These are phyloP conservation scores for Lepus americanus DNA, from an alignment of 2,113 vertebrate genomes.

Conservation along the genomic window DNA sequence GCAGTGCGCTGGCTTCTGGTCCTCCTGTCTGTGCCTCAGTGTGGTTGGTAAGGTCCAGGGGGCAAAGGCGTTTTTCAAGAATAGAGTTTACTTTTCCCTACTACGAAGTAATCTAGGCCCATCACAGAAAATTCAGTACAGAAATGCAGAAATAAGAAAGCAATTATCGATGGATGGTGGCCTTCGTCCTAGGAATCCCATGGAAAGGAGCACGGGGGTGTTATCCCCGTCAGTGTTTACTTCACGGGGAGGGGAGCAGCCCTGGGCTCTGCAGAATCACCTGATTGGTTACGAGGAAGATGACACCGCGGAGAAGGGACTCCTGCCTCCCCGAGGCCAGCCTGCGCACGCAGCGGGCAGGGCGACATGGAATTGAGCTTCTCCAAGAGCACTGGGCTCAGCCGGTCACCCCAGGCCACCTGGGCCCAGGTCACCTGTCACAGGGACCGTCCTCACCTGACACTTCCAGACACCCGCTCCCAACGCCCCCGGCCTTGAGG, in stretches of 20 bases:
- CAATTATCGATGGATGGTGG: background rate
- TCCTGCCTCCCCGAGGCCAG: background rate
- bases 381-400: background rate
- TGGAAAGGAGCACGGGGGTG: background rate
- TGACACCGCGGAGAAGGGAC: background rate
- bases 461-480: background rate
- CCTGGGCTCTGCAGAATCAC: background rate
- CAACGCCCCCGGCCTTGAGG: background rate
- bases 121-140: background rate
- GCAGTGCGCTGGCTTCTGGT: too few relatives aligned
- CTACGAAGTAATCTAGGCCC: background rate
- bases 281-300: background rate
- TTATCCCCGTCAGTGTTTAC: constrained; percentile 27
- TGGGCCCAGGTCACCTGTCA: background rate
- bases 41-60: too few relatives aligned
- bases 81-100: background rate
- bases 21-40: too few relatives aligned
- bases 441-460: background rate
- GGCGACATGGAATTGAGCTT: background rate
- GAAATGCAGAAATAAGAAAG: background rate
- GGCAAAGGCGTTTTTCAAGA: too few relatives aligned
- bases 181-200: background rate
- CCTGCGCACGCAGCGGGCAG: too few relatives aligned
- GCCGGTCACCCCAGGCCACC: accelerated
- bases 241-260: background rate